Percentiles rank a stretch among this genome's conserved stretches.
These are phyloP conservation scores for Scomber colias DNA, from an alignment of 2,113 vertebrate species.

Conservation along the genomic window DNA sequence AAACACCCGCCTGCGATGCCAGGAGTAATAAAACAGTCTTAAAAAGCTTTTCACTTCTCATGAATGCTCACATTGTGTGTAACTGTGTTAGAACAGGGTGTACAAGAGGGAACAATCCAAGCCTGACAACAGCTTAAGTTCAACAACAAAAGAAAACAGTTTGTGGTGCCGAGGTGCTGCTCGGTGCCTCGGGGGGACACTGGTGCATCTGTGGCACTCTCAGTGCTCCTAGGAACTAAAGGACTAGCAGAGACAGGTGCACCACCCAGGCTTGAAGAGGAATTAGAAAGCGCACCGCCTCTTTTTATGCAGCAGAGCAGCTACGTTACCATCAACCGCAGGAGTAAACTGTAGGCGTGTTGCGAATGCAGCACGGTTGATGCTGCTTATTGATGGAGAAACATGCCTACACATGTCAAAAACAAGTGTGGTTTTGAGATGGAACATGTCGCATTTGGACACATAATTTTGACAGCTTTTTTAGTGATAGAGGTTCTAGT, in stretches of 20 bases:
- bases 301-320: conserved; percentile 16
- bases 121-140: conserved; percentile 43
- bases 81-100: background rate
- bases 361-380: no score
- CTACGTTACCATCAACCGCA: conserved; percentile 2
- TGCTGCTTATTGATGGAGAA: no score
- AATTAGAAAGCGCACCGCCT: conserved; percentile 10
- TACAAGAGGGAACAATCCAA: background rate
- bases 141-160: conserved; percentile 33
- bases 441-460: no score
- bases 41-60: background rate
- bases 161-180: conserved; percentile 34
- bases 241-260: conserved; percentile 41
- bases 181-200: conserved; percentile 12
- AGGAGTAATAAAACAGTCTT: background rate
- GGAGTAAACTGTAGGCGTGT: background rate
- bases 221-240: background rate
- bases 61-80: conserved; percentile 23
- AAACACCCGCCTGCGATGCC: background rate
- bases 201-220: conserved; percentile 9
- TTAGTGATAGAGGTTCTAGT: no score
- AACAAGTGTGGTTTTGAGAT: no score
- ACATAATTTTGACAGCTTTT: no score
- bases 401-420: no score
- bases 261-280: background rate